These are phyloP conservation scores for Chrysolina haemoptera DNA, from an alignment of 2,888 invertebrate species.

Conservation along the genomic window DNA sequence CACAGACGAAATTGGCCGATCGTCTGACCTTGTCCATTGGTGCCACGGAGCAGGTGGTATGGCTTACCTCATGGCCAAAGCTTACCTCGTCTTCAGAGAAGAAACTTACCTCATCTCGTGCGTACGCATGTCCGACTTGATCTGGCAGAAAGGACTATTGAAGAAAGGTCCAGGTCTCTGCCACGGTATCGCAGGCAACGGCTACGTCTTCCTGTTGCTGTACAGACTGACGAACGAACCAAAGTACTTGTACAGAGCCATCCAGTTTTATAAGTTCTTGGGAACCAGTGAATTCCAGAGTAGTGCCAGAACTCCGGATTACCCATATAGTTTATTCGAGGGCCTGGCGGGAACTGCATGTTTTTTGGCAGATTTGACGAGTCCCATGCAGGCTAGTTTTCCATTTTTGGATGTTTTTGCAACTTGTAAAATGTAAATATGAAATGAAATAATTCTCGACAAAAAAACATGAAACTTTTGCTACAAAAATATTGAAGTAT, in stretches of 20 bases:
- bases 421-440: neutral
- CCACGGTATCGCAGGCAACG: conserved; percentile 89
- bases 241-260: conserved; percentile 82
- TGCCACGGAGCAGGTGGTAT: conserved; percentile 90
- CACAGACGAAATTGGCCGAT: conserved; percentile 77
- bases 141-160: conserved; percentile 88
- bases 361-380: conserved; percentile 82
- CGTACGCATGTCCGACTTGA: conserved; percentile 79
- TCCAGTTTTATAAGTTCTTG: conserved; percentile 84
- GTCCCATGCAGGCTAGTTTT: conserved; percentile 83
- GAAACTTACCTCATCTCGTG: conserved; percentile 81
- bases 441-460: neutral
- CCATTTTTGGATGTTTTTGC: conserved; percentile 85
- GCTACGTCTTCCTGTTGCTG: conserved; percentile 84
- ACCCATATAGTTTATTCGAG: conserved; percentile 88
- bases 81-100: conserved; percentile 83
- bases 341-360: conserved; percentile 91
- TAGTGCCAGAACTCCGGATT: conserved; percentile 83
- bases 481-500: no score
- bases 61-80: conserved; percentile 86
- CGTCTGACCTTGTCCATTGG: conserved; percentile 88
- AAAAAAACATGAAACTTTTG: neutral
- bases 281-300: conserved; percentile 76
- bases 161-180: conserved; percentile 92
- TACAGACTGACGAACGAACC: conserved; percentile 81